phyloP scores from a whole-genome alignment of 2,797 vertebrate genomes.

The Argentina silus region DNA sequence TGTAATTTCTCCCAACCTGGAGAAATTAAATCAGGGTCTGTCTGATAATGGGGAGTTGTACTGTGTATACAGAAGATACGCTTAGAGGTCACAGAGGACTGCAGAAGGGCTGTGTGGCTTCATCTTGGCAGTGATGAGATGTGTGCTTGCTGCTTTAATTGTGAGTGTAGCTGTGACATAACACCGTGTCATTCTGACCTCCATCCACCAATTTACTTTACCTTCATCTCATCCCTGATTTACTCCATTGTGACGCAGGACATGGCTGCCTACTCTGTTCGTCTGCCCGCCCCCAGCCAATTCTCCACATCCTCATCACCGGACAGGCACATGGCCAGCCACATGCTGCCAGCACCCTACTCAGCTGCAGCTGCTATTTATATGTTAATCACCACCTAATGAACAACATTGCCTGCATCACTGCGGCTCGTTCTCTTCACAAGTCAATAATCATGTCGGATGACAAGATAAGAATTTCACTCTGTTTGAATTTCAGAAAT shows the following conservation, averaged over 20 bases:
- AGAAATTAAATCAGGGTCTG: neutral
- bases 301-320: constrained; percentile 59
- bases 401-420: constrained; percentile 56
- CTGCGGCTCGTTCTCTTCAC: constrained; percentile 48
- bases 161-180: constrained; percentile 3
- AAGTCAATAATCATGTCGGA: constrained; percentile 35
- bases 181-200: constrained; percentile 30
- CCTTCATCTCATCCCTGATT: constrained; percentile 62
- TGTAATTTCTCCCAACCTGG: neutral
- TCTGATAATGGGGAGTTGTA: neutral
- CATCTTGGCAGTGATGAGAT: constrained; percentile 25
- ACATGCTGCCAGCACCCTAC: constrained; percentile 49
- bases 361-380: constrained; percentile 65
- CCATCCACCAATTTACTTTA: constrained; percentile 66
- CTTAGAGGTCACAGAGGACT: neutral
- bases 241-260: constrained; percentile 49
- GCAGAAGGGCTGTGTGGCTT: constrained; percentile 17
- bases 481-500: constrained; percentile 77
- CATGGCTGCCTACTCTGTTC: constrained; percentile 42
- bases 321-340: constrained; percentile 43
- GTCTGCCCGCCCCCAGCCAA: constrained; percentile 31
- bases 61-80: neutral
- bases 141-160: constrained; percentile 25
- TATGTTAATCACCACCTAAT: constrained; percentile 62
- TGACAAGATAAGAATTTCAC: constrained; percentile 14